phyloP scores from a whole-genome alignment of 2,113 vertebrate genomes.

The Baryphthengus martii region DNA sequence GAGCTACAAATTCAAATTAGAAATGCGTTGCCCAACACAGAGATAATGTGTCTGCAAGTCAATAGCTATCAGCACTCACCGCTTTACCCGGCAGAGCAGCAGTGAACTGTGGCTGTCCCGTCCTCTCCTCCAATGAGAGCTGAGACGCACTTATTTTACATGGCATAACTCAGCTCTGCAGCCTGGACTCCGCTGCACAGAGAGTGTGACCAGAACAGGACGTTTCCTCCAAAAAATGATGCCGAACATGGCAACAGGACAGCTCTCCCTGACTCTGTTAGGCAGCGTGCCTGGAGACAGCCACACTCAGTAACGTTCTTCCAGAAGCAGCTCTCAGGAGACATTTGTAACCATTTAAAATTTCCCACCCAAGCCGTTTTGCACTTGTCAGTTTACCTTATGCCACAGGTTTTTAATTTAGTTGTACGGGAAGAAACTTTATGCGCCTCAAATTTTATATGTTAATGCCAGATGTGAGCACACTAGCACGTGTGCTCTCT shows the following conservation, averaged over 20 bases:
- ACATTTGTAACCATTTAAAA: constrained; percentile 52
- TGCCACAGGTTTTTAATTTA: constrained; percentile 64
- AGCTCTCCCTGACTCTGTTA: not conserved
- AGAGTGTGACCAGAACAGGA: not conserved
- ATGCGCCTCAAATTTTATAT: constrained; percentile 42
- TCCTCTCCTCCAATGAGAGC: not conserved
- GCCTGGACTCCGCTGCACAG: fast-evolving
- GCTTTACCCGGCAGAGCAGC: not conserved
- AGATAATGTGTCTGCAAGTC: not conserved
- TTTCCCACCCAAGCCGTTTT: constrained; percentile 52
- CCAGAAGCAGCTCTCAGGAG: not conserved
- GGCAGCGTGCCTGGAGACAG: not conserved
- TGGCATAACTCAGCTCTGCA: not conserved
- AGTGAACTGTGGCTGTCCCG: not conserved
- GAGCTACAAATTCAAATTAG: not conserved
- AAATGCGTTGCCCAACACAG: not conserved
- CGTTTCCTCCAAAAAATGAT: not conserved
- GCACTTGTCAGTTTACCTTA: constrained; percentile 60
- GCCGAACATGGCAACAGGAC: not conserved
- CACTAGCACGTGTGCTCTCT: not conserved
- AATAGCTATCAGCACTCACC: not conserved
- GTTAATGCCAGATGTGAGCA: constrained; percentile 53
- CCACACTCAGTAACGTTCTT: not conserved
- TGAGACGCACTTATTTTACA: not conserved
- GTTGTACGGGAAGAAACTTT: constrained; percentile 21